These are phyloP conservation scores for Alviniconcha strummeri DNA, from an alignment of 2,888 invertebrate species.

Conservation along the genomic window DNA sequence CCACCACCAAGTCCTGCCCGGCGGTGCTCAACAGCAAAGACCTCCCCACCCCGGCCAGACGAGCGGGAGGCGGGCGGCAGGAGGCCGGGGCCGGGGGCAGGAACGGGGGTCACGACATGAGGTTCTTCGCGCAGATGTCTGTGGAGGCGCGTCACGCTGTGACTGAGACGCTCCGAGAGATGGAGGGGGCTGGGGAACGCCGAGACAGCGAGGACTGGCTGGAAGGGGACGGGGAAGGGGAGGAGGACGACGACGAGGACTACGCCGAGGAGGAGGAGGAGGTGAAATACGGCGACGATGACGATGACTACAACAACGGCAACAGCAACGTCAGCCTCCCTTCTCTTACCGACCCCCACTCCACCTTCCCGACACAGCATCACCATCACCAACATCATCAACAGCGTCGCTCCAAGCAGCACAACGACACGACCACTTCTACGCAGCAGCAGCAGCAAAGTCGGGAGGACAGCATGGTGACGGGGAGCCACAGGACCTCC, in stretches of 20 bases:
- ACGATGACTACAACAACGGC: neutral
- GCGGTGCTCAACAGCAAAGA: neutral
- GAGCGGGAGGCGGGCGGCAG: neutral
- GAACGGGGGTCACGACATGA: slow-evolving; percentile 4
- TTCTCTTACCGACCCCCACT: neutral
- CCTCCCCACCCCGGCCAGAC: neutral
- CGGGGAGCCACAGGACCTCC: neutral
- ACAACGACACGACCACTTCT: neutral
- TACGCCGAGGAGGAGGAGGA: slow-evolving; percentile 35
- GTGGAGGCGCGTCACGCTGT: slow-evolving; percentile 61
- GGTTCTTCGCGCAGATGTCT: slow-evolving; percentile 60
- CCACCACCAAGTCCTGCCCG: slow-evolving; percentile 5
- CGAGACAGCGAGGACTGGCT: neutral
- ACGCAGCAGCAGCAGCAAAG: neutral
- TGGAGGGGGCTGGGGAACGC: slow-evolving; percentile 37
- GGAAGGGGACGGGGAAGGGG: neutral
- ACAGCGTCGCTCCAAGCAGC: neutral
- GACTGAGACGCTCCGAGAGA: slow-evolving; percentile 58
- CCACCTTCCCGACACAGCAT: slow-evolving; percentile 1
- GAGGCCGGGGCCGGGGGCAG: neutral
- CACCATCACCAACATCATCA: neutral
- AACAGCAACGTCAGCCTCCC: slow-evolving; percentile 10
- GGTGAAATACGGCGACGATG: neutral
- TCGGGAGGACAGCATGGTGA: slow-evolving; percentile 2
- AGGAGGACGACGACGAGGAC: neutral